Evolutionary conservation across 2,888 invertebrate species (phyloP), one percentile per base, ranked within the genome.

Genomic region (Aphrophora alni): DNA sequence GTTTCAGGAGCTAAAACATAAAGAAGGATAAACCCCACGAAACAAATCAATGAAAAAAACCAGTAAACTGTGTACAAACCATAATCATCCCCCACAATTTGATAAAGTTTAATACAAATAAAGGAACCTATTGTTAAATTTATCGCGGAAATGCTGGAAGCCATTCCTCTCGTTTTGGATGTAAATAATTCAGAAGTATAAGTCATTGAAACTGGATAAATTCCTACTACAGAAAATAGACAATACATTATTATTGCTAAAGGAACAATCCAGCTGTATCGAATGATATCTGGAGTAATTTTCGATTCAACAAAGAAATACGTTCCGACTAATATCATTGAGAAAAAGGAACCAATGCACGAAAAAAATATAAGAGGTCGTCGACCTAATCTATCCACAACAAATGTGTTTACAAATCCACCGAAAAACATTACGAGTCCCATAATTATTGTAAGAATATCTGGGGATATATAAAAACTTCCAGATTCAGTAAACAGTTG

Each of bases 171-270:
- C 0, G 93, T 91, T 81, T 92, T 92, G 0, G 91, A 91, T 0
- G 92, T 91, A 84, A 93, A 93, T 3, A 93, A 84, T 85, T 93
- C 93, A 0, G 92, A 91, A 84, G 92, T 90, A 88, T 93, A 89
- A 83, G 92, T 90, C 79, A 82, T 69, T 0, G 92, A 90, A 27
- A 93, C 85, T 24, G 91, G 92, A 0, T 91, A 92, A 27, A 92
- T 87, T 0, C 93, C 93, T 1, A 91, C 87, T 0, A 92, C 90
- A 69, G 91, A 91, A 24, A 91, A 87, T 2, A 92, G 86, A 80
- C 91, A 91, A 85, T 92, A 93, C 17, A 90, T 88, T 71, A 92
- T 87, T 0, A 92, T 88, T 0, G 91, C 91, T 0, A 89, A 85
- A 28, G 92, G 82, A 14, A 82, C 80, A 77, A 92, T 84, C 77